These are phyloP conservation scores for Cyaniris semiargus DNA, from an alignment of 2,888 invertebrate genomes.

Conservation along the genomic window DNA sequence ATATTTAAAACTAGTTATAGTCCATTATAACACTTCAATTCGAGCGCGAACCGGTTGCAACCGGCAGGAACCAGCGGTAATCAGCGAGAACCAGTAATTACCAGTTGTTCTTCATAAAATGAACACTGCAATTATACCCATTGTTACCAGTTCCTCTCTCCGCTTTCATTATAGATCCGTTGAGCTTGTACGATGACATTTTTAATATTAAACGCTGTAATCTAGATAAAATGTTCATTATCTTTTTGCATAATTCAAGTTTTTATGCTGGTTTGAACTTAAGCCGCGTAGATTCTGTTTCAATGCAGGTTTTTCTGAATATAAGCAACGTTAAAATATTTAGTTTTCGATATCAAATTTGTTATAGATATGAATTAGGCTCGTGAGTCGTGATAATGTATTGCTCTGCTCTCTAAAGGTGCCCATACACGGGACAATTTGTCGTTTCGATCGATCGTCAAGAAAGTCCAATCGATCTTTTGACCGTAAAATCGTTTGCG, in stretches of 20 bases:
- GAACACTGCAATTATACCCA: slow-evolving; percentile 60
- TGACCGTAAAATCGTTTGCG: too few species aligned
- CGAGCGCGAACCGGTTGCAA: background rate
- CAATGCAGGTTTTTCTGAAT: background rate
- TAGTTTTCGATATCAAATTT: too few species aligned
- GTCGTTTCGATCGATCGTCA: too few species aligned
- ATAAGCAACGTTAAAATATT: background rate
- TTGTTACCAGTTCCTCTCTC: slow-evolving; percentile 49
- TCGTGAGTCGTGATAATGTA: too few species aligned
- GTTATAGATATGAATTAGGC: too few species aligned
- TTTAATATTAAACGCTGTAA: slow-evolving; percentile 31
- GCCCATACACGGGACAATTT: too few species aligned
- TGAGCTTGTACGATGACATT: slow-evolving; percentile 25
- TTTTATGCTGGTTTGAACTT: background rate
- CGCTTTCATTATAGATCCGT: slow-evolving; percentile 16
- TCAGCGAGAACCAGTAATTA: slow-evolving; percentile 34
- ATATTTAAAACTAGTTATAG: slow-evolving; percentile 15
- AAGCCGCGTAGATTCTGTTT: background rate
- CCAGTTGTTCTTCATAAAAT: slow-evolving; percentile 61
- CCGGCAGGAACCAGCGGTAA: background rate
- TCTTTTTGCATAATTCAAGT: slow-evolving; percentile 11
- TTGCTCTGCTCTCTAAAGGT: too few species aligned
- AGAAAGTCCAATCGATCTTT: too few species aligned
- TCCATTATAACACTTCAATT: slow-evolving; percentile 3
- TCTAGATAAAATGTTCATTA: slow-evolving; percentile 28